Percentiles rank a stretch among this genome's conserved stretches.
These are phyloP conservation scores for Amphilophus citrinellus DNA, from an alignment of 2,113 vertebrate species.

Conservation along the genomic window DNA sequence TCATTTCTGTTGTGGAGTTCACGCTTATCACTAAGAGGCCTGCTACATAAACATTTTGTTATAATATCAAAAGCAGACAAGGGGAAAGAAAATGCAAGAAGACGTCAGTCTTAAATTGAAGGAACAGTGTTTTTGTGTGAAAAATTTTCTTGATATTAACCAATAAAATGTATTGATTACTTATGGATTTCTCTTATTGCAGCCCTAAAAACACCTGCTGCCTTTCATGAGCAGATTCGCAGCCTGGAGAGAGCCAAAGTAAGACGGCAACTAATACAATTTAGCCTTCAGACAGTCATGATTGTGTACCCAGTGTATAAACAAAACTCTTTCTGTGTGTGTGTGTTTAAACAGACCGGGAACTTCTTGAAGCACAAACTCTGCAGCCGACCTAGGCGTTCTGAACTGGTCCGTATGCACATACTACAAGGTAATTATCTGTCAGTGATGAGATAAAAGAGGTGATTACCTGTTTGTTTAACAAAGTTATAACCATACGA, in stretches of 20 bases:
- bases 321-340: not conserved
- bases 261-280: conserved; percentile 61
- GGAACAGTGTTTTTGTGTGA: not conserved
- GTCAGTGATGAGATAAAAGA: conserved; percentile 11
- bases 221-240: conserved; percentile 96
- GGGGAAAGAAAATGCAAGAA: not conserved
- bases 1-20: not conserved
- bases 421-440: conserved; percentile 91
- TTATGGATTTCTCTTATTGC: conserved; percentile 38
- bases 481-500: conserved; percentile 29
- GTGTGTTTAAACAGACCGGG: conserved; percentile 85
- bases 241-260: conserved; percentile 97
- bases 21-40: not conserved
- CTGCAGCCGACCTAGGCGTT: conserved; percentile 91
- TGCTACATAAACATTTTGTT: not conserved
- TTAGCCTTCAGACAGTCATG: not conserved
- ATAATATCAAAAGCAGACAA: not conserved
- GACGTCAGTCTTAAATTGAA: not conserved
- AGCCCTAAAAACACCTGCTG: conserved; percentile 96
- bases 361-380: conserved; percentile 99
- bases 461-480: conserved; percentile 38
- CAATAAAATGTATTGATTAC: conserved; percentile 22
- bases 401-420: conserved; percentile 97
- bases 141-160: not conserved
- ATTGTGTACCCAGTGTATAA: not conserved